Conservation (phyloP, 2,113 vertebrate genomes). For the Casuarius casuarius region DNA sequence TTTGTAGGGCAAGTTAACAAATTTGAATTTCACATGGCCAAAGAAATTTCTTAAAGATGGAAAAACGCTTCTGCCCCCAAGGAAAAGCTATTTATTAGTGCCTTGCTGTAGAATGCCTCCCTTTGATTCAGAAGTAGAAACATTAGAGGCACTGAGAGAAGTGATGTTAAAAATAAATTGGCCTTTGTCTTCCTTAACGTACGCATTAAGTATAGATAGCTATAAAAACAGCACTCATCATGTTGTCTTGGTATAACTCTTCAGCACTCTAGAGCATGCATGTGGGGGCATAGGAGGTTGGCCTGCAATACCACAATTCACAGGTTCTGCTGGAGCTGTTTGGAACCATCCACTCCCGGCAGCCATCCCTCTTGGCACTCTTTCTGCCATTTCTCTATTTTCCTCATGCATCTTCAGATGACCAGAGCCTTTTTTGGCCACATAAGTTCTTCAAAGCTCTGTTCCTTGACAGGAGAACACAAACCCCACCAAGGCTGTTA, state of each 20-base stretch:
- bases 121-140: slow-evolving; percentile 38
- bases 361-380: neutral
- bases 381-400: neutral
- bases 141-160: neutral
- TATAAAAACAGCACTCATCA: neutral
- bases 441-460: neutral
- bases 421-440: neutral
- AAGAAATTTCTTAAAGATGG: slow-evolving; percentile 61
- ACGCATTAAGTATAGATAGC: neutral
- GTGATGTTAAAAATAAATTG: slow-evolving; percentile 23
- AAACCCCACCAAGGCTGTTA: neutral
- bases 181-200: slow-evolving; percentile 13
- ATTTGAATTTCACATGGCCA: slow-evolving; percentile 71
- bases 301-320: neutral
- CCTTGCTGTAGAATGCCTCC: slow-evolving; percentile 24
- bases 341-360: neutral
- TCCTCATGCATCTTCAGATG: neutral
- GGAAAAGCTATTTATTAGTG: slow-evolving; percentile 64
- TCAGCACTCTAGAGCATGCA: neutral
- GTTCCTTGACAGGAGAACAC: neutral
- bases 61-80: slow-evolving; percentile 62
- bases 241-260: neutral
- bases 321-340: neutral
- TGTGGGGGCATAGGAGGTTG: neutral
- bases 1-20: slow-evolving; percentile 68